Evolutionary conservation across 2,113 vertebrate genomes (phyloP).

Genomic region (Pseudopipra pipra): DNA sequence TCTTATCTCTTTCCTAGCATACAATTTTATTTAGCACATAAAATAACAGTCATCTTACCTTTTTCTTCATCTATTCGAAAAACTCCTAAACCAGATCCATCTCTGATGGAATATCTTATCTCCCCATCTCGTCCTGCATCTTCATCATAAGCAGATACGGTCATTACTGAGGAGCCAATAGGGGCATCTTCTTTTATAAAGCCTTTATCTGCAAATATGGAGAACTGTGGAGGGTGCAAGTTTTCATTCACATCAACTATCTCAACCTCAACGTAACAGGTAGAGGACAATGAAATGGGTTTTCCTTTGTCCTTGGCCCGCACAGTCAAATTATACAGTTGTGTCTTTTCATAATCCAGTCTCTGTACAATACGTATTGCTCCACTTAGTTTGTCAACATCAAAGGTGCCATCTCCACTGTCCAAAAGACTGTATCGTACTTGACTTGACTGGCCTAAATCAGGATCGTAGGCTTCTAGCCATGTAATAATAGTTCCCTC

Average conservation of each 20-base stretch:
- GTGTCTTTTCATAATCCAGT: slow-evolving; percentile 92
- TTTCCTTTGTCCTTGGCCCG: slow-evolving; percentile 95
- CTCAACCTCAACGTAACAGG: slow-evolving; percentile 90
- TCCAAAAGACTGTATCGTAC: slow-evolving; percentile 91
- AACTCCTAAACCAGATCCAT: slow-evolving; percentile 92
- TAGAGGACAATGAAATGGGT: slow-evolving; percentile 88
- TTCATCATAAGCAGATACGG: slow-evolving; percentile 88
- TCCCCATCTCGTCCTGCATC: slow-evolving; percentile 89
- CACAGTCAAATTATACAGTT: slow-evolving; percentile 90
- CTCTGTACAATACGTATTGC: slow-evolving; percentile 87
- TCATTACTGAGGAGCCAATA: slow-evolving; percentile 87
- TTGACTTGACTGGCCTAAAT: slow-evolving; percentile 89
- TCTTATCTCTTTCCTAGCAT: neutral
- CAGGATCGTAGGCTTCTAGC: slow-evolving; percentile 92
- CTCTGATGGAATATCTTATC: slow-evolving; percentile 91
- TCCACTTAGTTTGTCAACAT: slow-evolving; percentile 94
- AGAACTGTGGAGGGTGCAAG: slow-evolving; percentile 84
- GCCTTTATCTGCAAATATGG: slow-evolving; percentile 89
- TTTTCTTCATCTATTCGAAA: slow-evolving; percentile 94
- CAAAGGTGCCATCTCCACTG: slow-evolving; percentile 87
- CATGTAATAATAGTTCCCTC: slow-evolving; percentile 90
- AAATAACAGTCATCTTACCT: slow-evolving; percentile 74
- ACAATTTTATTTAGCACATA: neutral
- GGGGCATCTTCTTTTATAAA: slow-evolving; percentile 89
- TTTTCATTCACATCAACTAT: slow-evolving; percentile 96